Base-by-base conservation (phyloP, 2,888 invertebrate genomes). In the Sminthurides aquaticus region DNA sequence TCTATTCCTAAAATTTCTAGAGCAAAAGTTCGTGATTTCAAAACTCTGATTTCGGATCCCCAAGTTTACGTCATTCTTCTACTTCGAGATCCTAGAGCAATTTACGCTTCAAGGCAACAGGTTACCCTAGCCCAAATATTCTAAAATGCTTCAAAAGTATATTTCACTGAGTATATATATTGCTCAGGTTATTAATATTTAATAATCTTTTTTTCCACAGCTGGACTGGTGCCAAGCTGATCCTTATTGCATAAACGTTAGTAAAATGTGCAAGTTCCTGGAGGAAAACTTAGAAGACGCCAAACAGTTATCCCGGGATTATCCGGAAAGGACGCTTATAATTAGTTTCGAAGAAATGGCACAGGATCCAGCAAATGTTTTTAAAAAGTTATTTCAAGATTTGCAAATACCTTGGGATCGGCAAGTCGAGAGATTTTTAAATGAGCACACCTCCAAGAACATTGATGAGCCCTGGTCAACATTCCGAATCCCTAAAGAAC, bases 391-490 rank as follows among this genome's bases (percentile, higher is more conserved):
- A 3, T 56, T 62, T 2, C 2, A 3, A 27, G 20, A 22, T 2
- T 26, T 62, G 11, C 22, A 24, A 18, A 56, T 62, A 2, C 5
- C 3, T 27, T 62, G 62, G 62, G 20, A 56, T 49, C 1, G 15
- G 11, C 25, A n/a, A 5, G 25, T 57, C n/a, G 62, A 62, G 15
- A 18, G 22, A 18, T 62, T 55, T 18, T 1, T 62, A 15, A 49
- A 27, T 3, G 43, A 62, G 18, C 62, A 62, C 22, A 62, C 62
- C 3, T 57, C 22, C 1, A 56, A n/a, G 15, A 27, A 62, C 34
- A 8, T 57, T 2, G 62, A 62, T 8, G 20, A 56, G 20, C 62
- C 62, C 28, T 62, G 62, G 62, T 24, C 27, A 18, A 62, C 62
- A 26, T 27, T 48, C 26, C 57, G 62, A n/a, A 26, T 57, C 18